These are phyloP conservation scores for Isurus oxyrinchus DNA, from an alignment of 2,113 vertebrate species.

Conservation along the genomic window DNA sequence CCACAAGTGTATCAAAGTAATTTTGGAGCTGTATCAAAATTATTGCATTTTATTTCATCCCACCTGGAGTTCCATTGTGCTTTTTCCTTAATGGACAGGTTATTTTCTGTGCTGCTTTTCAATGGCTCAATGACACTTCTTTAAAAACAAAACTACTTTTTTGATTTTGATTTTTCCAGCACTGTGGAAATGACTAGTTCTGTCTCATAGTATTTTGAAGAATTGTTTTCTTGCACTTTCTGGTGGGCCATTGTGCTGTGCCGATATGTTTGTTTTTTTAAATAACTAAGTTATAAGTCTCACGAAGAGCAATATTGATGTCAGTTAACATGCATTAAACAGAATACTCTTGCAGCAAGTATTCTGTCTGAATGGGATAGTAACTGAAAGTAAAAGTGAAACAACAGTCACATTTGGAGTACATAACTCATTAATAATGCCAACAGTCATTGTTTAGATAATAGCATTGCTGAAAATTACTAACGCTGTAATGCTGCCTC, in stretches of 20 bases:
- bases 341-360: background rate
- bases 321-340: background rate
- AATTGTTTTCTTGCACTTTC: background rate
- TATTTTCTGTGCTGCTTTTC: background rate
- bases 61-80: background rate
- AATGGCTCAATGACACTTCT: background rate
- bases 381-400: conserved; percentile 2
- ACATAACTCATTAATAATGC: background rate
- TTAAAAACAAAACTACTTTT: background rate
- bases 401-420: background rate
- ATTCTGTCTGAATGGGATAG: background rate
- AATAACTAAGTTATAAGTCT: background rate
- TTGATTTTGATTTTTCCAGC: background rate
- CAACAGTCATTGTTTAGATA: background rate
- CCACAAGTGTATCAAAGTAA: background rate
- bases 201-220: background rate
- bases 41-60: background rate
- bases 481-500: background rate
- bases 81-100: background rate
- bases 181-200: background rate
- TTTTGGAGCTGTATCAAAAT: background rate
- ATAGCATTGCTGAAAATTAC: background rate
- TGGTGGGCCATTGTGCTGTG: background rate
- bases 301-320: background rate
- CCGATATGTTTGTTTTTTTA: background rate